Base-by-base conservation (phyloP, 2,797 vertebrate genomes). In the Sitta carolinensis region DNA sequence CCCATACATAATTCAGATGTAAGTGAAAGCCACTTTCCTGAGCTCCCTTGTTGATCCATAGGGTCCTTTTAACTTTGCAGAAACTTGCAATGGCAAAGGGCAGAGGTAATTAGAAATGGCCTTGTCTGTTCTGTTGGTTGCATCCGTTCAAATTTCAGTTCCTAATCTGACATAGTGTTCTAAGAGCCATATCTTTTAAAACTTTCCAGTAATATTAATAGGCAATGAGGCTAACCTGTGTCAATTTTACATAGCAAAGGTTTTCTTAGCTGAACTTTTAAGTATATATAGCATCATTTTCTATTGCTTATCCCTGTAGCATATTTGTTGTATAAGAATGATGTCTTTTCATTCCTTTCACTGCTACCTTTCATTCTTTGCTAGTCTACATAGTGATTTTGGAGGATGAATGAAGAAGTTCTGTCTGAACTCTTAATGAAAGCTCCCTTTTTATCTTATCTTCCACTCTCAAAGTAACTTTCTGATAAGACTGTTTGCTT, bases 271-370 rank as follows among this genome's bases (percentile, higher is more conserved):
- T 84, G 55, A 90, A 88, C 73, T 84, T 91, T 45, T 40, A 86
- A 84, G 54, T 58, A 55, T 42, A 16, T 72, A 43, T 50, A 91
- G 30, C 43, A 42, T 21, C 20, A 38, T 88, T 93, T 86, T 73
- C 43, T 84, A 51, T 86, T 8, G 2, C 47, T 88, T 96, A 45
- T 54, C 36, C 18, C 87, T 87, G 88, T 73, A 84, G 78, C 84
- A 54, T 61, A 47, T 89, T 94, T 97, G 59, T 96, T 97, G 74
- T 80, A 11, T 83, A 89, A 97, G 94, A 94, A 89, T 51, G 8
- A 47, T 80, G 78, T 93, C 81, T 94, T 85, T 95, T 92, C 83
- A 95, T 95, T 96, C 79, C 84, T 95, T 62, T 95, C 83, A 34
- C 80, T 64, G 23, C 79, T 94, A 92, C 80, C 75, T 97, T 96